Conservation (phyloP, 2,113 vertebrate genomes). For the Macheiramphus alcinus region DNA sequence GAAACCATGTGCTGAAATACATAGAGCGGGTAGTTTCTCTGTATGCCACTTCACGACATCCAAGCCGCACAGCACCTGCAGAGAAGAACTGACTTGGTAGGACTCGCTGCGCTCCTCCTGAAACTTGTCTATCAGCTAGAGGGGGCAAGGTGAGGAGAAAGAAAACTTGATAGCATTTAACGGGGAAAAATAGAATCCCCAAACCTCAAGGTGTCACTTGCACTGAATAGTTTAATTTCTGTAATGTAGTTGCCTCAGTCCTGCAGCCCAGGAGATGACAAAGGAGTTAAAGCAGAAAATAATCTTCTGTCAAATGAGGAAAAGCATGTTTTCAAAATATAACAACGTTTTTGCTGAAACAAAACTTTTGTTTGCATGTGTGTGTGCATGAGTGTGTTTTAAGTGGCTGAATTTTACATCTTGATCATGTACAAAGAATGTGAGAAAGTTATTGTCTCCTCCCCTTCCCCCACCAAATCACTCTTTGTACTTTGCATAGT, state of each 20-base stretch:
- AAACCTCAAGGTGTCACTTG: conserved; percentile 15
- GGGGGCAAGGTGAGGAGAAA: background rate
- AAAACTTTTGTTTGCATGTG: background rate
- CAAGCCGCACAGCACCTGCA: background rate
- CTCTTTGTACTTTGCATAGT: conserved; percentile 53
- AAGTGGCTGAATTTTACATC: conserved; percentile 46
- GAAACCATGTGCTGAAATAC: background rate
- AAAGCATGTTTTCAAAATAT: conserved; percentile 26
- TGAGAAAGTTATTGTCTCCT: conserved; percentile 61
- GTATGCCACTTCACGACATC: background rate
- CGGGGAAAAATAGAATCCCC: background rate
- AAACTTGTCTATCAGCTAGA: background rate
- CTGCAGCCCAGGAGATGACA: background rate
- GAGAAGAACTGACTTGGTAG: background rate
- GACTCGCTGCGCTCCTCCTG: background rate
- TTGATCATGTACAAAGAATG: conserved; percentile 43
- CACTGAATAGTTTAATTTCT: conserved; percentile 23
- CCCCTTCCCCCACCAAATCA: conserved; percentile 26
- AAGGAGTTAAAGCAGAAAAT: conserved; percentile 24
- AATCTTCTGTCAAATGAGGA: background rate
- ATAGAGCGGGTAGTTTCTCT: background rate
- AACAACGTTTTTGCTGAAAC: conserved; percentile 18
- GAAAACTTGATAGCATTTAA: background rate
- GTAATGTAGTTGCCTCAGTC: background rate
- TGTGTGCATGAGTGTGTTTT: background rate